Percentiles rank a stretch among this genome's conserved stretches.
Conservation (phyloP, 2,797 vertebrate genomes). For the Hippocampus kuda region DNA sequence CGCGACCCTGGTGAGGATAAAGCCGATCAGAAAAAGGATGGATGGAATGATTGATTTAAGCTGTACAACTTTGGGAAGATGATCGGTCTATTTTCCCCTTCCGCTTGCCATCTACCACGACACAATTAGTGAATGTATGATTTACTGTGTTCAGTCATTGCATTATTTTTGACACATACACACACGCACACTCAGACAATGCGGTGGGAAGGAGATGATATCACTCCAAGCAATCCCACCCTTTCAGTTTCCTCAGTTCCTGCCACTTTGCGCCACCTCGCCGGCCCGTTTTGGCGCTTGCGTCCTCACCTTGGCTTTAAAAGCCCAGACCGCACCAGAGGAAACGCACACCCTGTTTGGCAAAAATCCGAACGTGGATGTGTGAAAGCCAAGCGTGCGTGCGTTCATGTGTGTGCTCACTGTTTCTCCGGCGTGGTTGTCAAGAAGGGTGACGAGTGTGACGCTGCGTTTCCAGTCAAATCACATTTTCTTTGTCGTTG, state of each 20-base stretch:
- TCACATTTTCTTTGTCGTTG: not conserved
- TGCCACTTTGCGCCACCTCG: not conserved
- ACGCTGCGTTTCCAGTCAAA: not conserved
- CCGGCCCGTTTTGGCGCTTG: not conserved
- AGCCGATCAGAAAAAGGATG: too few relatives aligned
- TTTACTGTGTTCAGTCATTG: too few relatives aligned
- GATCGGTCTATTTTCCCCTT: too few relatives aligned
- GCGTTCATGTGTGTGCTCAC: not conserved
- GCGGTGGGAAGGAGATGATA: constrained; percentile 1
- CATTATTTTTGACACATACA: too few relatives aligned
- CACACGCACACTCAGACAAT: not conserved
- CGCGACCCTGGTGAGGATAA: too few relatives aligned
- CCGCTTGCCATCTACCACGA: too few relatives aligned
- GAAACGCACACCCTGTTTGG: not conserved
- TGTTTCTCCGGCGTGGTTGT: not conserved
- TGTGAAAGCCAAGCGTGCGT: not conserved
- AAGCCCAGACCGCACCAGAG: not conserved
- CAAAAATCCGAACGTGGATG: not conserved
- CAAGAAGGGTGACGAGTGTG: not conserved
- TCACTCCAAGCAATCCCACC: not conserved
- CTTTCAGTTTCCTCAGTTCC: not conserved
- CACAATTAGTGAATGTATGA: too few relatives aligned
- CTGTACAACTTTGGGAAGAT: too few relatives aligned
- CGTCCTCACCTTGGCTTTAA: not conserved
- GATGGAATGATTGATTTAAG: too few relatives aligned